phyloP scores from a whole-genome alignment of 1,140 invertebrate genomes.

The Meloidogyne chitwoodi region DNA sequence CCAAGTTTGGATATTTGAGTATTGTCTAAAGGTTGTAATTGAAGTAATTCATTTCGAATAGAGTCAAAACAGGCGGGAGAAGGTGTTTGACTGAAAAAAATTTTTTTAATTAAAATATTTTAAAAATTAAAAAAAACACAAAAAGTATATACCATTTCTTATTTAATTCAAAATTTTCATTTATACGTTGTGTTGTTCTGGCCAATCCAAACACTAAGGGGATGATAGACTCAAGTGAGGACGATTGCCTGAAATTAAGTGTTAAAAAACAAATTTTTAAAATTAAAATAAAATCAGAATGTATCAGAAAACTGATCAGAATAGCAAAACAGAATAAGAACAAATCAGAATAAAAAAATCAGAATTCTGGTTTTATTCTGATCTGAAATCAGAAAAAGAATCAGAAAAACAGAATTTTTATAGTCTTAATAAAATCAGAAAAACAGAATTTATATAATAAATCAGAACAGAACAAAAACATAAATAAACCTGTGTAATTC shows the following conservation, averaged over 20 bases:
- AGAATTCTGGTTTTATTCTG: background rate
- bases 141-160: conserved; percentile 24
- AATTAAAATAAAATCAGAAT: background rate
- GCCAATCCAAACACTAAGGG: conserved; percentile 51
- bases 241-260: conserved; percentile 24
- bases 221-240: conserved; percentile 41
- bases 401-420: background rate
- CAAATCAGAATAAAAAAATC: background rate
- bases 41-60: conserved; percentile 13
- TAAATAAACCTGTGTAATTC: conserved; percentile 7
- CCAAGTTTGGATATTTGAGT: background rate
- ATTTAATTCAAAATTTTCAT: conserved; percentile 34
- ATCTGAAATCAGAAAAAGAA: no score
- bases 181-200: conserved; percentile 37
- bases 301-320: background rate
- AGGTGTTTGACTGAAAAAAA: background rate
- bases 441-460: background rate
- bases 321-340: no score
- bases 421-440: no score
- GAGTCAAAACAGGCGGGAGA: conserved; percentile 16
- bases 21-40: conserved; percentile 11
- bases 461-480: background rate
- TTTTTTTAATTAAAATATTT: background rate
- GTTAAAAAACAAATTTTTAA: background rate
- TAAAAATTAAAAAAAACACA: background rate